Evolutionary conservation across 2,797 vertebrate genomes (phyloP).

Genomic region (Glyptemys insculpta): DNA sequence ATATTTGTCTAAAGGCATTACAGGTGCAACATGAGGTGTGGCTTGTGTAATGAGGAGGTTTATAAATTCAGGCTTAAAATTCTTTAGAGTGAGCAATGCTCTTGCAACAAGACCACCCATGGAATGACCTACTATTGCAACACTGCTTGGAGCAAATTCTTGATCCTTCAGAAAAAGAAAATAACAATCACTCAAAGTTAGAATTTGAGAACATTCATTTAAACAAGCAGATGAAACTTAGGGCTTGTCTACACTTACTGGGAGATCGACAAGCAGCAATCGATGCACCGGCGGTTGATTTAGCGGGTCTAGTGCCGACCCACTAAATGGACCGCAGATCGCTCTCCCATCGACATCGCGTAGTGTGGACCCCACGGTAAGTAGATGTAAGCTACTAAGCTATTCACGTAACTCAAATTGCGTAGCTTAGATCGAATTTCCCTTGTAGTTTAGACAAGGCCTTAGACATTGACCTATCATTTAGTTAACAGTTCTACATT

Average conservation of each 20-base stretch:
- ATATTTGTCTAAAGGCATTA: slow-evolving; percentile 91
- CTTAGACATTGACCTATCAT: background rate
- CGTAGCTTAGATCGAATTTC: too few species aligned
- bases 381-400: too few species aligned
- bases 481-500: background rate
- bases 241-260: too few species aligned
- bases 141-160: slow-evolving; percentile 88
- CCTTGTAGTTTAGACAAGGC: too few species aligned
- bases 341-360: too few species aligned
- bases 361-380: too few species aligned
- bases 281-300: too few species aligned
- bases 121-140: slow-evolving; percentile 95
- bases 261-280: too few species aligned
- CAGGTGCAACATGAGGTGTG: slow-evolving; percentile 94
- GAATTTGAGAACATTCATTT: background rate
- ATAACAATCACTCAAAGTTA: background rate
- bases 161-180: slow-evolving; percentile 80
- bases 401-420: too few species aligned
- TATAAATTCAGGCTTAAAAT: slow-evolving; percentile 91
- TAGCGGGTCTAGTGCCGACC: too few species aligned
- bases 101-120: slow-evolving; percentile 99
- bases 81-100: slow-evolving; percentile 92
- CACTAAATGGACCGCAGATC: too few species aligned
- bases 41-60: slow-evolving; percentile 96
- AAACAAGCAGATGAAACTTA: background rate